phyloP scores from a whole-genome alignment of 2,797 vertebrate species.

The Morelia viridis region DNA sequence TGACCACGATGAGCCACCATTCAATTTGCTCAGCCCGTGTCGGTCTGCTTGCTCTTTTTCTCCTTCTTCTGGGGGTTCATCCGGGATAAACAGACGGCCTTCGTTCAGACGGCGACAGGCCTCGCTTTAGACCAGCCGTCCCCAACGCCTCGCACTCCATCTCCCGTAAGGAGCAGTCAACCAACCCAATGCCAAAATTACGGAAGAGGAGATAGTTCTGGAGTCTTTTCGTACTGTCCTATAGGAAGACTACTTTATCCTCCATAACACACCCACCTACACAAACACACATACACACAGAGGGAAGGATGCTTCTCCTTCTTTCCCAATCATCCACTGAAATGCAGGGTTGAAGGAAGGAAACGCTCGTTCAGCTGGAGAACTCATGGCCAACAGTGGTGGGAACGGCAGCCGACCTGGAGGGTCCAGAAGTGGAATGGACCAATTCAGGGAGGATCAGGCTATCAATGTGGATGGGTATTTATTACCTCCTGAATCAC shows the following conservation, averaged over 20 bases:
- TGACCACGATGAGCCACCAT: conserved; percentile 63
- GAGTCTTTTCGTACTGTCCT: rapidly evolving
- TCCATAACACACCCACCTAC: no score
- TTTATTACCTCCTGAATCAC: not conserved
- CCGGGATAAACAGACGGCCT: conserved; percentile 43
- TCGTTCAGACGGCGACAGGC: conserved; percentile 12
- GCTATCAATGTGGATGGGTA: not conserved
- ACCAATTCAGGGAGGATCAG: not conserved
- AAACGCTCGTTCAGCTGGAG: not conserved
- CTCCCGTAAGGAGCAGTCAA: not conserved
- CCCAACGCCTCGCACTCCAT: not conserved
- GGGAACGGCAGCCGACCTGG: not conserved
- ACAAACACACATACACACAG: no score
- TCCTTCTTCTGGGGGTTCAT: conserved; percentile 51
- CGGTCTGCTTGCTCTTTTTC: conserved; percentile 70
- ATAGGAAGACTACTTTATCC: not conserved
- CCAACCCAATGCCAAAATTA: not conserved
- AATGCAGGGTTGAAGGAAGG: not conserved
- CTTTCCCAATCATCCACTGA: not conserved
- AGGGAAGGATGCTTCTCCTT: no score
- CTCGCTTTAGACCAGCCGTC: not conserved
- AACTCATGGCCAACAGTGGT: not conserved
- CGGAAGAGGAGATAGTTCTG: not conserved
- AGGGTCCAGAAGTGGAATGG: not conserved
- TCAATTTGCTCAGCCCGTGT: conserved; percentile 72